phyloP scores from a whole-genome alignment of 2,797 vertebrate species.

The Pangasius larnaudii region DNA sequence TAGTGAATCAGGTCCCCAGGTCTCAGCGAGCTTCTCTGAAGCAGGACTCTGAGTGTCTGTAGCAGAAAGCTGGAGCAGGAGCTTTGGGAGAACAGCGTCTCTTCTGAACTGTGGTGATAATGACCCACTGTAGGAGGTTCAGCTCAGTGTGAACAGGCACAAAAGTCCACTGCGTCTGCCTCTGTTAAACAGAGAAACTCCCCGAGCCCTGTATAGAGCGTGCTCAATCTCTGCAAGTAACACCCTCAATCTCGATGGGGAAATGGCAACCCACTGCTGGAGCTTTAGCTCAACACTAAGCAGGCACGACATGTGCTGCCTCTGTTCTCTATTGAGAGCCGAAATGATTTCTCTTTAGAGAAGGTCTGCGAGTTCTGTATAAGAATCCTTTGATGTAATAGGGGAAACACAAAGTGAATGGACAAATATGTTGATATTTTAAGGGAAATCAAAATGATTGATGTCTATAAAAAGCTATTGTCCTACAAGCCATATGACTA shows the following conservation, averaged over 20 bases:
- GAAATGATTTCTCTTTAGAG: background rate
- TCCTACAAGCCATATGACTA: background rate
- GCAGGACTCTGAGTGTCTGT: background rate
- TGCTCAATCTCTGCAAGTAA: constrained; percentile 32
- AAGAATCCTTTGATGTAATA: background rate
- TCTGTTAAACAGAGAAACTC: constrained; percentile 22
- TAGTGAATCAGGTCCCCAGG: background rate
- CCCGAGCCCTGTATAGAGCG: background rate
- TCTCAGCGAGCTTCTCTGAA: background rate
- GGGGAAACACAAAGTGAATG: background rate
- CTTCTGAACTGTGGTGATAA: constrained; percentile 38
- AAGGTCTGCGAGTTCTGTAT: background rate
- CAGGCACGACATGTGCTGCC: constrained; percentile 14
- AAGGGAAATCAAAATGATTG: background rate
- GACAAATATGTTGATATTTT: background rate
- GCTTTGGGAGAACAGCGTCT: constrained; percentile 26
- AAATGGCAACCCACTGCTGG: constrained; percentile 13
- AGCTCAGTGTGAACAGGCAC: constrained; percentile 29
- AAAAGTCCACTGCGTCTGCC: constrained; percentile 13
- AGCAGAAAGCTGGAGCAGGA: constrained; percentile 7
- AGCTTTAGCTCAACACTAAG: constrained; percentile 18
- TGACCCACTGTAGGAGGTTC: constrained; percentile 30
- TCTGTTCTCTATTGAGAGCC: background rate
- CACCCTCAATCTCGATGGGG: constrained; percentile 25
- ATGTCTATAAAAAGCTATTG: background rate